Evolutionary conservation across 2,113 vertebrate species (phyloP).

Genomic region (Lutjanus erythropterus): DNA sequence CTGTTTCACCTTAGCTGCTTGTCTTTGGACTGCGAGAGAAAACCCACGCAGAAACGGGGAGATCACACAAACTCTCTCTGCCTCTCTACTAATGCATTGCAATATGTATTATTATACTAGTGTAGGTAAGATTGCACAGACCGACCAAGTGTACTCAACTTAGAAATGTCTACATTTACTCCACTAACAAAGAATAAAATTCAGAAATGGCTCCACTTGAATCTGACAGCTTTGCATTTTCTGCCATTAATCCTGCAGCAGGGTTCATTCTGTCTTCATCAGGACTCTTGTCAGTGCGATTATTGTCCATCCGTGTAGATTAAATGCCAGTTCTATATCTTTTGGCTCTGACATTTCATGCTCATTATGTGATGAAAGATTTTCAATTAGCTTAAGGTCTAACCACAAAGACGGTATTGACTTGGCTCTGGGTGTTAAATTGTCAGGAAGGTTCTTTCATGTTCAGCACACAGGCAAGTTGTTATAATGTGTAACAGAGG

Average conservation of each 20-base stretch:
- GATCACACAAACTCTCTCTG: neutral
- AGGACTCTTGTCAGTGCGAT: conserved; percentile 56
- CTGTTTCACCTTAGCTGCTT: neutral
- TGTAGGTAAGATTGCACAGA: neutral
- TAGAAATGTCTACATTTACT: neutral
- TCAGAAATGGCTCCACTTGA: conserved; percentile 9
- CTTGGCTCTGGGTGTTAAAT: conserved; percentile 60
- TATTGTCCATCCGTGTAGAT: conserved; percentile 66
- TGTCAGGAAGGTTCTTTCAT: conserved; percentile 42
- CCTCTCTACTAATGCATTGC: neutral
- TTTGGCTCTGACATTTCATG: conserved; percentile 80
- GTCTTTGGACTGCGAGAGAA: neutral
- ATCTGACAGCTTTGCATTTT: conserved; percentile 32
- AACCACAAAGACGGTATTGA: conserved; percentile 71
- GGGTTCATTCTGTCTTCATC: conserved; percentile 57
- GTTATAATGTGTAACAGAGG: conserved; percentile 24
- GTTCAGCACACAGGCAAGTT: conserved; percentile 40
- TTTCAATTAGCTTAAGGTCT: conserved; percentile 76
- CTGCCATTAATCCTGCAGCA: conserved; percentile 37
- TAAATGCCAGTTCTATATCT: conserved; percentile 78
- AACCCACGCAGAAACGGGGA: neutral
- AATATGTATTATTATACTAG: neutral
- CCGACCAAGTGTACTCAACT: neutral
- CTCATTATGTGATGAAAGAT: conserved; percentile 78
- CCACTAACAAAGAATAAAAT: neutral